Evolutionary conservation across 64 coral and sea anemone species (phyloP), one percentile per base, ranked within the genome.

Genomic region (Cladopsammia gracilis): DNA sequence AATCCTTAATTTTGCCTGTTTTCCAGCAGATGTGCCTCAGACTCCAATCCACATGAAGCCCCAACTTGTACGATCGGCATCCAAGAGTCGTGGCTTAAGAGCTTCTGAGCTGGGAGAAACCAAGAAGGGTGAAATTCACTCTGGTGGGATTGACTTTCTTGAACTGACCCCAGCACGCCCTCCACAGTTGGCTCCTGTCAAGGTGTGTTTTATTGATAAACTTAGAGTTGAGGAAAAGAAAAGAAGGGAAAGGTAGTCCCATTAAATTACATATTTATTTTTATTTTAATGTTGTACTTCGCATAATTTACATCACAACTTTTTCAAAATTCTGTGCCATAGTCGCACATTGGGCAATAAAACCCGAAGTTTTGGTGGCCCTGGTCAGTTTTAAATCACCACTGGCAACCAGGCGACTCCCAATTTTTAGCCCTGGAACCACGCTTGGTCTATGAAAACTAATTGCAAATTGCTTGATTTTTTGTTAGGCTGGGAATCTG

Each of bases 1-100:
- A 50, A 11, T 10, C 53, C 12, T 25, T 25, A 6, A 70, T 10
- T 24, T 0, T n/a, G 5, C 25, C 12, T 26, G 7, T 64, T 83
- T 45, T 45, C 5, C 45, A n/a, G 4, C 44, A 84, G 80, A 64
- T 67, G 62, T 68, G 0, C 82, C 83, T 87, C 92, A 91, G 10
- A 98, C 96, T n/a, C 96, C 96, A 22, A 84, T 98, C 44, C 96
- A 94, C 52, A 84, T 98, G 61, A 98, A 94, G 50, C 96, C 96
- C 19, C 96, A 98, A 24, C 89, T 98, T 19, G 96, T 71, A 9
- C 96, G 96, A 6, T 94, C 96, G 16, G 96, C 96, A 47, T 94
- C 96, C 7, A 98, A 98, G 53, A 80, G 86, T 25, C 88, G 96
- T 67, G 86, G 86, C 47, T 23, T 91, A 5, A 91, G 74, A 25